These are phyloP conservation scores for Berghia stephanieae DNA, from an alignment of 1,140 invertebrate species.

Conservation along the genomic window DNA sequence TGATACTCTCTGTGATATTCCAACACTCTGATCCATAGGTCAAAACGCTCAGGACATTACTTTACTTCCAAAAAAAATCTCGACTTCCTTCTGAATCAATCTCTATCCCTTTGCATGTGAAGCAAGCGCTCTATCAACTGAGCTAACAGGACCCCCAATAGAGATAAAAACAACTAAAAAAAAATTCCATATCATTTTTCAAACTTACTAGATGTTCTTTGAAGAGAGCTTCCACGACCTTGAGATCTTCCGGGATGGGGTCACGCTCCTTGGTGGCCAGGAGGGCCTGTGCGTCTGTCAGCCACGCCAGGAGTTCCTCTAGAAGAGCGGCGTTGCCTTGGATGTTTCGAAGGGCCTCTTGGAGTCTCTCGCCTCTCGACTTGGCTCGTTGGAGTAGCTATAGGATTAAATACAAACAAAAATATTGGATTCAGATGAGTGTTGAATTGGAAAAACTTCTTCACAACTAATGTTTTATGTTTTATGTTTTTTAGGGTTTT, in stretches of 20 bases:
- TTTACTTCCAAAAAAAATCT: too few species aligned
- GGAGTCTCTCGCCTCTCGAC: conserved; percentile 85
- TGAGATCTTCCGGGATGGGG: conserved; percentile 76
- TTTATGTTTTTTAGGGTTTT: too few species aligned
- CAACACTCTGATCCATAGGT: too few species aligned
- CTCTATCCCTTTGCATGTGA: too few species aligned
- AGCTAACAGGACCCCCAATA: neutral
- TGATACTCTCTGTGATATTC: too few species aligned
- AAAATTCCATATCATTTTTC: neutral
- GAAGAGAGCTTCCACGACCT: conserved; percentile 61
- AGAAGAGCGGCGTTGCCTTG: conserved; percentile 74
- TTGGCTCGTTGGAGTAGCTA: conserved; percentile 55
- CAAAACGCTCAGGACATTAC: too few species aligned
- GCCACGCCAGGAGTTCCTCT: conserved; percentile 92
- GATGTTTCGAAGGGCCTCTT: conserved; percentile 76
- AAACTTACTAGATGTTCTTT: conserved; percentile 62
- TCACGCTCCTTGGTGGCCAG: conserved; percentile 88
- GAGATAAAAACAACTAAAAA: neutral
- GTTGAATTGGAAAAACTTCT: too few species aligned
- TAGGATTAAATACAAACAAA: too few species aligned
- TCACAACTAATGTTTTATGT: too few species aligned
- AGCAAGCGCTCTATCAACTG: too few species aligned
- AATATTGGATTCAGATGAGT: too few species aligned
- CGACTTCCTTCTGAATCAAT: too few species aligned
- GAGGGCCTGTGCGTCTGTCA: conserved; percentile 87